phyloP scores from a whole-genome alignment of 2,113 vertebrate genomes.

The Sminthopsis crassicaudata region DNA sequence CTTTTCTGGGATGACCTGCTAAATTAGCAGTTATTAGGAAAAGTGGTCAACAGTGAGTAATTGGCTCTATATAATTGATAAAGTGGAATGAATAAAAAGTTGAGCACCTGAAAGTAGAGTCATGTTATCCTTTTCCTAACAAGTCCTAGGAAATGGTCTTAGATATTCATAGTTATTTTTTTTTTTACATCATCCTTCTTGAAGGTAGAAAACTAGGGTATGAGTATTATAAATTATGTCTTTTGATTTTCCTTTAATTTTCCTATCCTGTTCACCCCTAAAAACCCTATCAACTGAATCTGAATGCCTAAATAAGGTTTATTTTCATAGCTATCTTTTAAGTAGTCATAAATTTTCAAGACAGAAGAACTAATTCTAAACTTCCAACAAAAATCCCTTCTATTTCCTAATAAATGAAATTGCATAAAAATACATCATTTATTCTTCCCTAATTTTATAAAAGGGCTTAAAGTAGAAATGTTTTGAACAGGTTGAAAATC shows the following conservation, averaged over 20 bases:
- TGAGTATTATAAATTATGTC: neutral
- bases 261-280: neutral
- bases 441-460: constrained; percentile 3
- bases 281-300: neutral
- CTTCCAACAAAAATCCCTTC: neutral
- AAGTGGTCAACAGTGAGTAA: neutral
- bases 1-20: neutral
- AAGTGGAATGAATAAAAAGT: neutral
- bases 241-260: neutral
- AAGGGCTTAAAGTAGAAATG: neutral
- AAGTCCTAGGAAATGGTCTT: neutral
- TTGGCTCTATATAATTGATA: neutral
- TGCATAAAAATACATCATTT: neutral
- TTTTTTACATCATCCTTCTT: neutral
- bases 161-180: neutral
- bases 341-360: neutral
- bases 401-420: constrained; percentile 9
- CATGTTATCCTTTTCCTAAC: neutral
- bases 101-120: neutral
- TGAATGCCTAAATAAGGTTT: neutral
- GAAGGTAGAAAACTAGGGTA: neutral
- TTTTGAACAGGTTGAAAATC: constrained; percentile 1
- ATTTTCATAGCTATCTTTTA: neutral
- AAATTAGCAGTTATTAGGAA: neutral
- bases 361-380: neutral